A percentile compares a stretch with the other conserved stretches of the same genome.
These are phyloP conservation scores for Sarcophaga caerulescens DNA, from an alignment of 2,888 invertebrate species.

Conservation along the genomic window DNA sequence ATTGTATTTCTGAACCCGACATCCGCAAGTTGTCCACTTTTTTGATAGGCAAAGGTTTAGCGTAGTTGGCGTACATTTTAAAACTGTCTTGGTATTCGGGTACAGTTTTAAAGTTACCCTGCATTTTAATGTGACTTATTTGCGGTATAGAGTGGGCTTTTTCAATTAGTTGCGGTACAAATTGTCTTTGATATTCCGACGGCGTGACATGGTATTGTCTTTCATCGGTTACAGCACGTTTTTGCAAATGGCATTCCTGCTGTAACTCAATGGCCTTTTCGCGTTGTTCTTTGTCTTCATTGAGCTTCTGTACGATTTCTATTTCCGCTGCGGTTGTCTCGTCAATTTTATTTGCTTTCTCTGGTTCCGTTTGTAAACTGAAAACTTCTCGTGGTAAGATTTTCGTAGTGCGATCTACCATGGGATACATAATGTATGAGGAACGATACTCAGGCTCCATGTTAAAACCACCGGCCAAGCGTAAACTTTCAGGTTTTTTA, in stretches of 20 bases:
- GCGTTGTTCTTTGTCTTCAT: conserved; percentile 73
- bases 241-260: conserved; percentile 74
- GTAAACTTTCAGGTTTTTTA: conserved; percentile 76
- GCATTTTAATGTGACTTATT: conserved; percentile 78
- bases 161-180: conserved; percentile 76
- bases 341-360: conserved; percentile 25
- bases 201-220: conserved; percentile 73
- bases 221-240: conserved; percentile 72
- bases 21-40: conserved; percentile 78
- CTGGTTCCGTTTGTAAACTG: conserved; percentile 70
- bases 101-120: conserved; percentile 77
- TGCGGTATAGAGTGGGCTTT: conserved; percentile 81
- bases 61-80: conserved; percentile 79
- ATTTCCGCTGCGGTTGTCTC: conserved; percentile 40
- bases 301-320: conserved; percentile 67
- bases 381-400: conserved; percentile 78
- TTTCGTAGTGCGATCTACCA: conserved; percentile 76
- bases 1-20: conserved; percentile 74
- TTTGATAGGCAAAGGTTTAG: conserved; percentile 80
- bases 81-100: conserved; percentile 80
- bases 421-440: conserved; percentile 77
- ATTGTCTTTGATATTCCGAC: conserved; percentile 79
- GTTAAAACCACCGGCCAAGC: conserved; percentile 72
- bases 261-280: conserved; percentile 74
- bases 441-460: conserved; percentile 77